Base-by-base conservation (phyloP, 1,140 invertebrate species). In the Phocides pigmalion region DNA sequence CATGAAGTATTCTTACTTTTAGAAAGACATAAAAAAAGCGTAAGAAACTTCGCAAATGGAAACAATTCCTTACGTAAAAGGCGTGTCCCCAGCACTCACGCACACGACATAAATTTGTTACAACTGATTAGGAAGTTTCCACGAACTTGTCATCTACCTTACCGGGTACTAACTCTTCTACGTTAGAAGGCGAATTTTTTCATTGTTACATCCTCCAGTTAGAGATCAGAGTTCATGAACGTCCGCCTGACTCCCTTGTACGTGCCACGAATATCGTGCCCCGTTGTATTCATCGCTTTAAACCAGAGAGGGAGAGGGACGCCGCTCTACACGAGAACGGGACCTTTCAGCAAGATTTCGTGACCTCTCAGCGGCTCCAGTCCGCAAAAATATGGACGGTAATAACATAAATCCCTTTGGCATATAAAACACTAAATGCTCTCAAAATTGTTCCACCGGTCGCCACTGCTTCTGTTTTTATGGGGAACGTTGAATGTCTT, bases 351-450 rank as follows among this genome's bases (percentile, higher is more conserved):
- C 79, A 83, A 90, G 88, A 89, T 84, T 89, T 82, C 87, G 89
- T 91, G 89, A 91, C 88, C 85, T 91, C 84, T 91, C 89, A 91
- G 68, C 83, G 72, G 80, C 79, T 86, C 84, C 81, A 78, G 83
- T 81, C 79, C 81, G 79, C 81, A 90, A 82, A 92, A 92, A 92
- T 92, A 92, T 92, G 90, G 85, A 83, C 79, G 82, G 87, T 89
- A 92, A 92, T 92, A 92, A 91, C 87, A 89, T 91, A 91, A 91
- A 92, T 92, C 90, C 89, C 83, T 88, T 89, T 82, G 84, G 91
- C 85, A 92, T 92, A 92, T 92, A 92, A 92, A 92, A 92, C 90
- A 91, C 90, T 92, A 92, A 91, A 90, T 84, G 88, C 77, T 87
- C 84, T 78, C 78, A 70, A 79, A 81, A 83, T 82, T 80, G 79